Conservation (phyloP, 2,113 vertebrate species). For the Catharus minimus region DNA sequence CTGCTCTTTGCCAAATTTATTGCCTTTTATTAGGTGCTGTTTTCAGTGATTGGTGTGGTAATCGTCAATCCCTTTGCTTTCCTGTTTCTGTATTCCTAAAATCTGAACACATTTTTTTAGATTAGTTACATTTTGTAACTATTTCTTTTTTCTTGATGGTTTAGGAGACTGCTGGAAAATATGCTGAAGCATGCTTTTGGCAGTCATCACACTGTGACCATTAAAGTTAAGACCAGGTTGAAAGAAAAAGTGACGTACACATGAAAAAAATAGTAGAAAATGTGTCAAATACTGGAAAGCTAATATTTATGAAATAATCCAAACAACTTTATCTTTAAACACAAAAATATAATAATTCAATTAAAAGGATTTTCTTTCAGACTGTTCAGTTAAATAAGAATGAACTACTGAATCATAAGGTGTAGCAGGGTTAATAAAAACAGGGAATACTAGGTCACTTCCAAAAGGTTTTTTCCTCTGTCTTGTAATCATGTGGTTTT, state of each 20-base stretch:
- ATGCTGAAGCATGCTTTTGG: neutral
- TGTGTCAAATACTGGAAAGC: neutral
- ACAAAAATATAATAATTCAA: neutral
- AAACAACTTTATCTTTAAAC: neutral
- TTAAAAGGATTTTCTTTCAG: neutral
- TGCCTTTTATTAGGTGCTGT: neutral
- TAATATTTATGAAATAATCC: neutral
- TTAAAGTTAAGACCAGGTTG: neutral
- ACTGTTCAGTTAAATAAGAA: neutral
- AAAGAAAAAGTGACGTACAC: neutral
- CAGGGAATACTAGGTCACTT: neutral
- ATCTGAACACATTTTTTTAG: neutral
- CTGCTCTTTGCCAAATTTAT: neutral
- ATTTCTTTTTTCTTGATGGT: neutral
- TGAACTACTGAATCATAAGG: neutral
- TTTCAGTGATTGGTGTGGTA: neutral
- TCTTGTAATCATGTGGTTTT: slow-evolving; percentile 4
- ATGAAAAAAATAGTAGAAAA: neutral
- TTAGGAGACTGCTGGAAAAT: neutral
- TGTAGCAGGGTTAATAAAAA: neutral
- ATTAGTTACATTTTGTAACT: neutral
- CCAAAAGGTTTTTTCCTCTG: neutral
- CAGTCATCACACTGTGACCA: neutral
- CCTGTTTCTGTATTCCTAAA: neutral
- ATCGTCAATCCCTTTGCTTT: neutral